Evolutionary conservation across 30 jellyfish, hydroid and myxozoan genomes (phyloP), one percentile per base, ranked within the genome.

Genomic region (Mastigias papua): DNA sequence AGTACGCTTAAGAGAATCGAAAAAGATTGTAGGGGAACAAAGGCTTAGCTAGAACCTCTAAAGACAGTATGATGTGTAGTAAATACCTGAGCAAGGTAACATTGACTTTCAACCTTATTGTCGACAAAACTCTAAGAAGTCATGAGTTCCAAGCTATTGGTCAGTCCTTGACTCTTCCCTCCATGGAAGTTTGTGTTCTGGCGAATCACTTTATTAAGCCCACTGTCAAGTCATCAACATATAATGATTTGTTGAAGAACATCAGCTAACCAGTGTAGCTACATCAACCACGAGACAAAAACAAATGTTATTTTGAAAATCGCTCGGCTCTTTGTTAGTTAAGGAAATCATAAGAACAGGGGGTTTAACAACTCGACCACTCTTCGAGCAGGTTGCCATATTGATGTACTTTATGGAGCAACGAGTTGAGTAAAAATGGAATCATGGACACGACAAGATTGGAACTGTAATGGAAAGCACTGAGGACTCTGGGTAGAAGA

Each of bases 281-380:
- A 69, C 61, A 5, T 25, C 32, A 25, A 23, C 62, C 69, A 51
- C 83, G 37, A 72, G 62, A 72, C 83, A 34, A 72, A 72, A 48
- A 72, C 83, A 72, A 72, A 37, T 22, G 66, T 72, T 72, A 61
- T 72, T 72, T 72, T 72, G 83, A 72, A 69, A 72, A 72, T 72
- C 83, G 69, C 83, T 72, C 83, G 69, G 74, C 83, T 72, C 65
- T 72, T 72, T 72, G 83, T 72, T 35, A 31, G 69, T 25, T 69
- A 51, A 34, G 17, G 83, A 13, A 21, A 4, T 48, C 68, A 21
- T 15, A 34, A 22, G 37, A 72, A 60, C 66, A 69, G 83, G 83
- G 83, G 80, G 80, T 29, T 69, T 31, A 31, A 31, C 42, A 33
- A 16, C 8, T 48, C 83, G 17, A 34, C 48, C 34, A 37, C 68